Conservation (phyloP, 2,797 vertebrate genomes). For the Odontamblyopus rebecca region DNA sequence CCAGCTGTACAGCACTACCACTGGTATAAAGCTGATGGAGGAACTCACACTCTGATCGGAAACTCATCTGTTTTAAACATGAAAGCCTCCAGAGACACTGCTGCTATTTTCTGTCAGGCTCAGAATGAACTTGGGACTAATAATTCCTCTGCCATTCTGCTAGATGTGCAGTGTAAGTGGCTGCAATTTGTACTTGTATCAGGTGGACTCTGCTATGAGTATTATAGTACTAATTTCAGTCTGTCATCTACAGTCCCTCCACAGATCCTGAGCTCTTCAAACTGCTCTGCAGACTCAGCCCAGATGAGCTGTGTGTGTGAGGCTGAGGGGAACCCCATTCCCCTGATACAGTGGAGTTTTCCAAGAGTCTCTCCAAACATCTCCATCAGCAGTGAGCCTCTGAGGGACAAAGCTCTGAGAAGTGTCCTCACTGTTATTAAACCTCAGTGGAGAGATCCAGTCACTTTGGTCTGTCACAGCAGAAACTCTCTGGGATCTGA, state of each 20-base stretch:
- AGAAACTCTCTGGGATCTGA: background rate
- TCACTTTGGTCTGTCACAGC: too few species aligned
- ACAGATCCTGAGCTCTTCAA: background rate
- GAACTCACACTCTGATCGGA: background rate
- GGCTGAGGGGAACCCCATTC: slow-evolving; percentile 33
- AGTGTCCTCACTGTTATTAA: slow-evolving; percentile 2
- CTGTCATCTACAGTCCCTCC: background rate
- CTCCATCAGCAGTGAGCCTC: slow-evolving; percentile 22
- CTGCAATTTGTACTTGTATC: too few species aligned
- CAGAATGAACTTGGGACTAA: background rate
- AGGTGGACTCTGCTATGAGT: too few species aligned
- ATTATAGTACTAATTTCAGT: background rate
- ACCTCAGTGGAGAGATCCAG: background rate
- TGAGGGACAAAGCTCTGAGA: slow-evolving; percentile 1
- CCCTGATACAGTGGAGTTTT: slow-evolving; percentile 37
- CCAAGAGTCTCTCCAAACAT: background rate
- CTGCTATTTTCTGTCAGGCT: slow-evolving; percentile 1
- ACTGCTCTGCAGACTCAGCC: background rate
- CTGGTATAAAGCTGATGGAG: slow-evolving; percentile 14
- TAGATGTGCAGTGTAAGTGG: slow-evolving; percentile 12
- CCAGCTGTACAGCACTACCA: too few species aligned
- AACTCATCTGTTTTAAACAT: slow-evolving; percentile 1
- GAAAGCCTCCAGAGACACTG: background rate
- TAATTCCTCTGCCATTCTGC: background rate
- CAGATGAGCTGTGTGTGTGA: slow-evolving; percentile 36